These are phyloP conservation scores for Sericinus montela DNA, from an alignment of 2,888 invertebrate species.

Conservation along the genomic window DNA sequence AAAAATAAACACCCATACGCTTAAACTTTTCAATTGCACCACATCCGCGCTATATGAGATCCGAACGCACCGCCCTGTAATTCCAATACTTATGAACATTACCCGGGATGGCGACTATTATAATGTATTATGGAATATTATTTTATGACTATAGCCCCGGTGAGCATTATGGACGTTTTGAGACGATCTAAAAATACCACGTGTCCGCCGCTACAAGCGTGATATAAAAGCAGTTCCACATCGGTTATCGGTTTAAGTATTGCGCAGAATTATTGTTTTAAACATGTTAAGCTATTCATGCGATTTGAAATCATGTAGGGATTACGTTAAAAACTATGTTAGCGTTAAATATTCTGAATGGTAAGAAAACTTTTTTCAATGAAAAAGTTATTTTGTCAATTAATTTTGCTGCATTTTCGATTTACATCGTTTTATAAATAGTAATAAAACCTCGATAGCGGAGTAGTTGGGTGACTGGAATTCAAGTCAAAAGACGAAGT, in stretches of 20 bases:
- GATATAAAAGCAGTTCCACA: constrained; percentile 21
- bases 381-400: too few species aligned
- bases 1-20: constrained; percentile 9
- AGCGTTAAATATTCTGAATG: background rate
- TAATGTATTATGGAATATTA: constrained; percentile 78
- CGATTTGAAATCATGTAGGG: background rate
- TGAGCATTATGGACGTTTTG: constrained; percentile 60
- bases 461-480: too few species aligned
- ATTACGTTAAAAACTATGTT: background rate
- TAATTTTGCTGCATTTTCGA: background rate
- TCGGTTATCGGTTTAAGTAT: constrained; percentile 24
- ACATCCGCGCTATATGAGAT: constrained; percentile 46
- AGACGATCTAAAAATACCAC: constrained; percentile 63
- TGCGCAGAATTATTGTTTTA: background rate
- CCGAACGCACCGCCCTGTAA: constrained; percentile 72
- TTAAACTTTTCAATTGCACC: constrained; percentile 29
- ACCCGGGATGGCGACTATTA: constrained; percentile 74
- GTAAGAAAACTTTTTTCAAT: too few species aligned
- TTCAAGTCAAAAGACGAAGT: too few species aligned
- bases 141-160: constrained; percentile 63
- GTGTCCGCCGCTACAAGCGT: constrained; percentile 39
- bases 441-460: too few species aligned
- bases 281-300: constrained; percentile 16
- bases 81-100: constrained; percentile 76
- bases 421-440: too few species aligned